Conservation (phyloP, 2,113 vertebrate genomes). For the Cnemophilus loriae region DNA sequence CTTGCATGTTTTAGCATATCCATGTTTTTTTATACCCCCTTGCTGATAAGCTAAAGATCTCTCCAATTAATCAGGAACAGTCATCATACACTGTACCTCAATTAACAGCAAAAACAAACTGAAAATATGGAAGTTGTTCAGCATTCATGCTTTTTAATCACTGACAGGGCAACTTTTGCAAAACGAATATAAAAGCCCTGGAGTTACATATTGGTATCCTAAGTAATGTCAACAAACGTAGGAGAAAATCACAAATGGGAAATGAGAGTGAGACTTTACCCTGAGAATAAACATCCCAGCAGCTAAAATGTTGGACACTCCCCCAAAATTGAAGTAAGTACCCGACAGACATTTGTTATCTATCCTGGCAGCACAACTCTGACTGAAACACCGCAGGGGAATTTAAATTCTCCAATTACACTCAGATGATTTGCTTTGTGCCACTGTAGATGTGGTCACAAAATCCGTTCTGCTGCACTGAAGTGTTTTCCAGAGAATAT, state of each 20-base stretch:
- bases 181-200: not conserved
- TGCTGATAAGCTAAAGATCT: not conserved
- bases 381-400: not conserved
- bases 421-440: not conserved
- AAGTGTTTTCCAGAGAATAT: not conserved
- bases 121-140: not conserved
- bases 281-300: not conserved
- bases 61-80: not conserved
- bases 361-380: not conserved
- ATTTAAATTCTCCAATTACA: not conserved
- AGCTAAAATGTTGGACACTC: not conserved
- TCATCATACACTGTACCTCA: not conserved
- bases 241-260: not conserved
- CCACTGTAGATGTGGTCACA: not conserved
- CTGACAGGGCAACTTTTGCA: not conserved
- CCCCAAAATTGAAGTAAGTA: not conserved
- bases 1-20: not conserved
- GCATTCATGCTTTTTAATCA: not conserved
- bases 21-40: not conserved
- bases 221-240: not conserved
- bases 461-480: not conserved
- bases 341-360: not conserved
- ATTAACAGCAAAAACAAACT: not conserved
- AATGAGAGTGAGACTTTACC: not conserved
- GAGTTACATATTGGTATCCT: not conserved